These are phyloP conservation scores for Psix sp. DNA, from an alignment of 1,140 invertebrate species.

Conservation along the genomic window DNA sequence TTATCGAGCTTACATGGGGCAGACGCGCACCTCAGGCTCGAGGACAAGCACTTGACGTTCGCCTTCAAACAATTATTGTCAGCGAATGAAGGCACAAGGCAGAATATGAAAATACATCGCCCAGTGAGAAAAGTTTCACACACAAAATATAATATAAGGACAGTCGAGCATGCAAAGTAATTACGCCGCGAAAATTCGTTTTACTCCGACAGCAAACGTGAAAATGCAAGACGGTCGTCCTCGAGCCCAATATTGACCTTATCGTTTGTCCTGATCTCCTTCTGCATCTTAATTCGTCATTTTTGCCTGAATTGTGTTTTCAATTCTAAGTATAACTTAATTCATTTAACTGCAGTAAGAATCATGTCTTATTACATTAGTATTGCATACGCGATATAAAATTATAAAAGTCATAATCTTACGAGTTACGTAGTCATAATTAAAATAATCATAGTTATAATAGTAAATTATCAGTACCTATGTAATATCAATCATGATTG, in stretches of 20 bases:
- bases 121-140: conserved; percentile 60
- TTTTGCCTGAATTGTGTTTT: conserved; percentile 17
- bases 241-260: conserved; percentile 75
- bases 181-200: conserved; percentile 51
- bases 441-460: conserved; percentile 51
- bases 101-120: conserved; percentile 66
- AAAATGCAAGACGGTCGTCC: conserved; percentile 69
- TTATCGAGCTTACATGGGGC: conserved; percentile 71
- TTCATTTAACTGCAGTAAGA: conserved; percentile 49
- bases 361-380: conserved; percentile 56
- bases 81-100: conserved; percentile 48
- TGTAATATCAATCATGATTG: conserved; percentile 52
- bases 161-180: conserved; percentile 54
- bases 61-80: conserved; percentile 57
- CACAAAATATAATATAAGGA: conserved; percentile 46
- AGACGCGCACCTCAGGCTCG: conserved; percentile 75
- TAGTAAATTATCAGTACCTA: conserved; percentile 52
- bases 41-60: conserved; percentile 74
- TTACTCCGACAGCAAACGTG: conserved; percentile 44
- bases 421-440: conserved; percentile 47
- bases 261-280: conserved; percentile 41
- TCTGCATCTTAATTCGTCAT: conserved; percentile 3
- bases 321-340: conserved; percentile 49
- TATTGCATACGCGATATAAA: conserved; percentile 60
- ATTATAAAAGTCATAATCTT: conserved; percentile 43